Conservation (phyloP, 1,140 invertebrate species). For the Antheraea pernyi region DNA sequence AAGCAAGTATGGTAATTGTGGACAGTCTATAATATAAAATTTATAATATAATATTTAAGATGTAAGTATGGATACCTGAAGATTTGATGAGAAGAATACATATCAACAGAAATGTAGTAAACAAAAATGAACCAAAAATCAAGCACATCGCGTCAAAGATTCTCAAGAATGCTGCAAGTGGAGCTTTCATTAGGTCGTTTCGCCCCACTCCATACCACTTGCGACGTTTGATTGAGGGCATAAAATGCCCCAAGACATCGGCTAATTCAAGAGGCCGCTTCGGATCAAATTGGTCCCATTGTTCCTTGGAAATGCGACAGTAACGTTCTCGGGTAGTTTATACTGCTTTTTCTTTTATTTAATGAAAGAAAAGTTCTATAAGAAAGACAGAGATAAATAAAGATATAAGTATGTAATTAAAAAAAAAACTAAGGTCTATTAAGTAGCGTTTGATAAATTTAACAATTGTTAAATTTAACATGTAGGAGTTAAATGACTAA, state of each 20-base stretch:
- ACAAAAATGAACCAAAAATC: constrained; percentile 18
- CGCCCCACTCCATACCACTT: constrained; percentile 55
- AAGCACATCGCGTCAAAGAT: constrained; percentile 19
- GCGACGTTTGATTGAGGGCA: constrained; percentile 69
- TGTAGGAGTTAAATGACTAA: no score
- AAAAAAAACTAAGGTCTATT: no score
- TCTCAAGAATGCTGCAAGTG: constrained; percentile 37
- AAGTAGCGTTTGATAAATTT: no score
- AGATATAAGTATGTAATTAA: no score
- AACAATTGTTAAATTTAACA: no score
- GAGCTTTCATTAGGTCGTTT: constrained; percentile 70
- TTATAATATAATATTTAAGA: no score
- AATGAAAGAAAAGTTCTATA: neutral
- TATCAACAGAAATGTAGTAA: neutral
- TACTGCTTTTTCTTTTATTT: constrained; percentile 1
- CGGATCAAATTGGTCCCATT: constrained; percentile 54
- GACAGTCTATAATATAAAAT: no score
- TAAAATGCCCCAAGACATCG: constrained; percentile 61
- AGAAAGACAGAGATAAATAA: neutral
- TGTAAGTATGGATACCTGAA: no score
- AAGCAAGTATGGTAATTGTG: no score
- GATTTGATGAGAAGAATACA: no score
- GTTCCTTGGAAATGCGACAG: constrained; percentile 37
- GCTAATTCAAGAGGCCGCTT: constrained; percentile 58
- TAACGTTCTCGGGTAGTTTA: constrained; percentile 25